Percentiles rank a stretch among this genome's conserved stretches.
Evolutionary conservation across 2,113 vertebrate genomes (phyloP).

Genomic region (Neomonachus schauinslandi): DNA sequence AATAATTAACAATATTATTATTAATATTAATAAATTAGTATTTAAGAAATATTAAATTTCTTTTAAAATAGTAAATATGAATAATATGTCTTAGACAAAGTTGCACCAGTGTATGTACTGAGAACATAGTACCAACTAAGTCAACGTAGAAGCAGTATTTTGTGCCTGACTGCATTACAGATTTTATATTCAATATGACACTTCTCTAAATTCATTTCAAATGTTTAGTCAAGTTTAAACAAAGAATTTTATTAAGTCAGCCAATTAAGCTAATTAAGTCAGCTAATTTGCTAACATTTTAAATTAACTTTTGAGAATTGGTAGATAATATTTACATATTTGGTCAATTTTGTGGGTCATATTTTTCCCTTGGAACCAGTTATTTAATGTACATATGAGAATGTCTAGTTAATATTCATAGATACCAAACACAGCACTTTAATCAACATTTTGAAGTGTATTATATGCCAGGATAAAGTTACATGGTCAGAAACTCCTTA

Average conservation of each 20-base stretch:
- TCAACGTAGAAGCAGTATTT: neutral
- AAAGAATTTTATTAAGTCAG: conserved; percentile 56
- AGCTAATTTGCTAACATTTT: conserved; percentile 55
- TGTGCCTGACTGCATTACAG: neutral
- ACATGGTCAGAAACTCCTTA: neutral
- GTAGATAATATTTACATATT: neutral
- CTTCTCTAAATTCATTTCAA: conserved; percentile 56
- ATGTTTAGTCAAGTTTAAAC: conserved; percentile 68
- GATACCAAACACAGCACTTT: neutral
- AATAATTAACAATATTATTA: too few relatives aligned
- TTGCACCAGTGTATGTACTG: neutral
- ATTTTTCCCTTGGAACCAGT: neutral
- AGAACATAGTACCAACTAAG: neutral
- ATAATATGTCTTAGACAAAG: neutral
- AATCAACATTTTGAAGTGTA: neutral
- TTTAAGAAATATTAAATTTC: neutral
- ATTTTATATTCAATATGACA: conserved; percentile 41
- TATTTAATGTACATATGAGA: neutral
- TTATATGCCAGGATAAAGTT: conserved; percentile 8
- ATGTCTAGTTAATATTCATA: neutral
- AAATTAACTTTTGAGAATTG: conserved; percentile 24
- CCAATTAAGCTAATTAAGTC: conserved; percentile 52
- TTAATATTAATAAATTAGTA: too few relatives aligned
- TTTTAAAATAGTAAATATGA: conserved; percentile 25
- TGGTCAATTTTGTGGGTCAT: neutral